These are phyloP conservation scores for Pantelozetes paolii DNA, from an alignment of 2,888 invertebrate species.

Conservation along the genomic window DNA sequence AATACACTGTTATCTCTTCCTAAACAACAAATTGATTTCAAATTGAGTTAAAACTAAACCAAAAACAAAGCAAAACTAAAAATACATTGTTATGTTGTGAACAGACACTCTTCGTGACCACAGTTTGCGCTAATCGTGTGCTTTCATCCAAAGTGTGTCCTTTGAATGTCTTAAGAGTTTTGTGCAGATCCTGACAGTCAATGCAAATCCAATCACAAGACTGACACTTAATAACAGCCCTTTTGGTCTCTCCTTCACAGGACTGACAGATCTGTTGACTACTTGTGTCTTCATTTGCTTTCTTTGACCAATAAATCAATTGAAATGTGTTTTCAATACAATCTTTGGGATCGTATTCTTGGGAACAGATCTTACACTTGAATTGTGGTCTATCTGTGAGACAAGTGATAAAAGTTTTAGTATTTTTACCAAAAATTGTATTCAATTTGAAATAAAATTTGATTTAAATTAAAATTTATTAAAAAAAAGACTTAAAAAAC, in stretches of 20 bases:
- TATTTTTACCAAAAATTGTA: background rate
- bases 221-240: background rate
- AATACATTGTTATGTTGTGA: background rate
- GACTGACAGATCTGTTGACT: background rate
- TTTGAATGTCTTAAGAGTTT: background rate
- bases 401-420: no score
- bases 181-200: background rate
- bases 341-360: background rate
- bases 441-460: background rate
- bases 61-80: background rate
- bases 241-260: slow-evolving; percentile 13
- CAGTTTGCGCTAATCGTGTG: background rate
- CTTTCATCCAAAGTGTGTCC: background rate
- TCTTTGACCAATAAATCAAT: slow-evolving; percentile 14
- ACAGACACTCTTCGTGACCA: background rate
- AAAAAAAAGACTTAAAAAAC: background rate
- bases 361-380: slow-evolving; percentile 12
- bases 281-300: no score
- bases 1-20: background rate
- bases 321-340: slow-evolving; percentile 15
- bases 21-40: background rate
- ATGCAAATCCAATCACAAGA: slow-evolving; percentile 23
- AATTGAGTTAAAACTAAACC: background rate
- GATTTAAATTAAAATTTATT: background rate
- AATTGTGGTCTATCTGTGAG: background rate